Base-by-base conservation (phyloP, 2,888 invertebrate species). In the Ectemnius lituratus region DNA sequence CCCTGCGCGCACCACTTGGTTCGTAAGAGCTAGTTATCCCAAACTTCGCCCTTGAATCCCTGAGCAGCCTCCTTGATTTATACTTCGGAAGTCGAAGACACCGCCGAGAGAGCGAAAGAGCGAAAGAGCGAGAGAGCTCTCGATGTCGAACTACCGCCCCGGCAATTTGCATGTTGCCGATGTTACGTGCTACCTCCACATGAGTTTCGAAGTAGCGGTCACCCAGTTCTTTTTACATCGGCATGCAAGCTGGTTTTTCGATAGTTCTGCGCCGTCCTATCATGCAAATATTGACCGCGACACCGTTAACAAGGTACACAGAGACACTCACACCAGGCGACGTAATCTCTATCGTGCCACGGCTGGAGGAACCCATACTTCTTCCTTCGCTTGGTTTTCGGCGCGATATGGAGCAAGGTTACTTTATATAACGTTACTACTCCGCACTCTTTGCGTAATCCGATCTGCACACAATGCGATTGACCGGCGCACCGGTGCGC, bases 181-280 rank as follows among this genome's bases (percentile, higher is more conserved):
- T 13, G 27, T 18, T 13, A 8, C 52, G 49, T 57, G 67, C 23
- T 23, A 57, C 8, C 18, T 11, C 20, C 57, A 57, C 47, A 28
- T 60, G 60, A 56, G 63, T 67, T 63, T 72, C 63, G 37, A 67
- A 72, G 60, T 75, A 59, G 72, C 67, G 60, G 74, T n/a, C 37
- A 67, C 59, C 67, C 63, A 65, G 47, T 16, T 73, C 60, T 60
- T 67, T 37, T 60, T 56, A 47, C 46, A 27, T 45, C 62, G 16
- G 11, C 16, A 14, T 45, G 56, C 65, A 52, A 52, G 47, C 3
- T 16, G 14, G 52, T 20, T n/a, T 28, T 37, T 45, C 4, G 49
- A 60, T n/a, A 47, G 20, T 13, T 52, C 23, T 37, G 60, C 52
- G 60, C 52, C n/a, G 37, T 11, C 37, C 37, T 52, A 52, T 52